phyloP scores from a whole-genome alignment of 2,113 vertebrate genomes.

The Ammospiza nelsoni region DNA sequence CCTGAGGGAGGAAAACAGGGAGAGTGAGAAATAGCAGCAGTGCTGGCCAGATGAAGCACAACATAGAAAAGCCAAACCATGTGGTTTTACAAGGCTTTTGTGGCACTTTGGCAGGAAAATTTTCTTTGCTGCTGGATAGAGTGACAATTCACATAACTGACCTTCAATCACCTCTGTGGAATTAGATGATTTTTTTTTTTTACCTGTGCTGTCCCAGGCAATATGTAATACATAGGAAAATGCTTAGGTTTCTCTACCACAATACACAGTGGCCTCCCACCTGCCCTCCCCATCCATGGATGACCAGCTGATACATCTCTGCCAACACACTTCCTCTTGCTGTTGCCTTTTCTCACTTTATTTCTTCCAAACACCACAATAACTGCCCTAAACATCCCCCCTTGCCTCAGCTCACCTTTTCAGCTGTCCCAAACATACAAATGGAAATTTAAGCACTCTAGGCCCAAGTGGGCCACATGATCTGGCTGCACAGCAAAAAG shows the following conservation, averaged over 20 bases:
- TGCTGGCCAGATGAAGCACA: neutral
- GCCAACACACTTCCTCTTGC: neutral
- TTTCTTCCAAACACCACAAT: neutral
- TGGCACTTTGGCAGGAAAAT: neutral
- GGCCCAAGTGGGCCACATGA: neutral
- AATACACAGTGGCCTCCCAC: neutral
- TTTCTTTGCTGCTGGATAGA: neutral
- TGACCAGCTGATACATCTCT: neutral
- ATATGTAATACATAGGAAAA: neutral
- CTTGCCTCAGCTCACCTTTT: conserved; percentile 35
- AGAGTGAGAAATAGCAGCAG: neutral
- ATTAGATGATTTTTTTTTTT: neutral
- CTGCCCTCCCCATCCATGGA: neutral
- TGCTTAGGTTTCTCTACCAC: neutral
- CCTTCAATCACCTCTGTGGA: neutral
- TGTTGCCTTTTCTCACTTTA: neutral
- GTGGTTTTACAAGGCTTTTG: neutral
- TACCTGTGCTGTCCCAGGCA: neutral
- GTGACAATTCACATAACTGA: neutral
- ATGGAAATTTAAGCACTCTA: neutral
- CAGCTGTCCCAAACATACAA: neutral
- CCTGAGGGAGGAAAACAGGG: conserved; percentile 37
- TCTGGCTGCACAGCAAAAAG: neutral
- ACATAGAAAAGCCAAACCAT: neutral
- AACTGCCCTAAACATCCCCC: neutral